phyloP scores from a whole-genome alignment of 1,140 invertebrate species.

The Meloidogyne chitwoodi region DNA sequence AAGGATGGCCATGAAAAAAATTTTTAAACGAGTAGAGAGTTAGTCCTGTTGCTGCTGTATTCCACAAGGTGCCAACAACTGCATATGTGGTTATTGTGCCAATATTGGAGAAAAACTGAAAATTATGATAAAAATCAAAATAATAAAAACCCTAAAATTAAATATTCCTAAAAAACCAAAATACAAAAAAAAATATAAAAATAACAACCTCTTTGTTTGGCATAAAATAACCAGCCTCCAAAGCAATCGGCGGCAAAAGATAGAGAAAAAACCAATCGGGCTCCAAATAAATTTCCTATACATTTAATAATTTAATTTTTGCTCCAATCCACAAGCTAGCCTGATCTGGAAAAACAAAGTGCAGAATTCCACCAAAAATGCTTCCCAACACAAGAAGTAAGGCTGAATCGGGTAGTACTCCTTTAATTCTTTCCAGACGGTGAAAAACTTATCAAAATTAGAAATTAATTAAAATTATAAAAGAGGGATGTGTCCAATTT shows the following conservation, averaged over 20 bases:
- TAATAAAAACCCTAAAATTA: no score
- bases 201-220: constrained; percentile 72
- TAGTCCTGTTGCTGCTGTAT: constrained; percentile 34
- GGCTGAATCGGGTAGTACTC: constrained; percentile 48
- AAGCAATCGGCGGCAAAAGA: constrained; percentile 69
- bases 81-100: constrained; percentile 90
- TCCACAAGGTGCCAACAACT: constrained; percentile 69
- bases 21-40: constrained; percentile 25
- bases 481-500: background rate
- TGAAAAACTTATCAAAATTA: constrained; percentile 29
- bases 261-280: constrained; percentile 50
- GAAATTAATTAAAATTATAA: background rate
- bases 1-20: constrained; percentile 27
- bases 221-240: constrained; percentile 96
- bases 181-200: no score
- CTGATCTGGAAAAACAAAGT: constrained; percentile 43
- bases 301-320: background rate
- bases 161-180: no score
- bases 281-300: constrained; percentile 32
- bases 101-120: constrained; percentile 83
- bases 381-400: constrained; percentile 50
- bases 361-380: constrained; percentile 47
- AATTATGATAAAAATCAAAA: background rate
- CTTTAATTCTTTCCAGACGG: constrained; percentile 62
- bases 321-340: constrained; percentile 42